Evolutionary conservation across 2,888 invertebrate species (phyloP), one percentile per base, ranked within the genome.

Genomic region (Lithodes maja): DNA sequence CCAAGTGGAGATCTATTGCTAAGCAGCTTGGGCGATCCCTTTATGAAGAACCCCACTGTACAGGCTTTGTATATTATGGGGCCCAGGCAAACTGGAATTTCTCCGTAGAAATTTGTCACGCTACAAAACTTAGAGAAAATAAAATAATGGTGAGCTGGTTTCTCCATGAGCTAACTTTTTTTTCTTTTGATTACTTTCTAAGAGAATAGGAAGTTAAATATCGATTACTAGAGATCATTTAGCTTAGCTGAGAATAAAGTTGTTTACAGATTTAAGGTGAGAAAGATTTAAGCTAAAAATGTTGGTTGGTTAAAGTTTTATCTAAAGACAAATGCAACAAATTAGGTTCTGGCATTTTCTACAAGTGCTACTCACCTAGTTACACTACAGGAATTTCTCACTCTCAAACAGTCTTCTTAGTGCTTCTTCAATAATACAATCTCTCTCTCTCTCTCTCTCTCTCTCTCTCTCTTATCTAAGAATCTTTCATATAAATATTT

Each of bases 81-180:
- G 7, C 55, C n/a, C 55, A n/a, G n/a, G 79, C n/a, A 3, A 7
- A 7, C 7, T 61, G 7, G 68, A 12, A 15, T 71, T 86, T 52
- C 7, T 75, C 75, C 61, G 54, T 77, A 68, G 75, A 71, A 61
- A 68, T 61, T 71, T 71, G 12, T 71, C 15, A 71, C 71, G 17
- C 17, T 71, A 71, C 17, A 77, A 53, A 79, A 79, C 79, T 78
- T 78, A 78, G 78, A 50, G 78, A 15, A 78, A 78, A 33, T 33
- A 33, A 61, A 12, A 7, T 49, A 80, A 69, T 88, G 87, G 87
- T 88, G 87, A 88, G 87, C 87, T 84, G 87, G 87, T 88, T 79
- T 88, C 87, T 88, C 87, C 83, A 83, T 83, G 78, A 77, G 50
- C n/a, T n/a, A 79, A 79, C 53, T 79, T 79, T 79, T 68, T 50